These are phyloP conservation scores for Anolis apletophallus DNA, from an alignment of 2,797 vertebrate species.

Conservation along the genomic window DNA sequence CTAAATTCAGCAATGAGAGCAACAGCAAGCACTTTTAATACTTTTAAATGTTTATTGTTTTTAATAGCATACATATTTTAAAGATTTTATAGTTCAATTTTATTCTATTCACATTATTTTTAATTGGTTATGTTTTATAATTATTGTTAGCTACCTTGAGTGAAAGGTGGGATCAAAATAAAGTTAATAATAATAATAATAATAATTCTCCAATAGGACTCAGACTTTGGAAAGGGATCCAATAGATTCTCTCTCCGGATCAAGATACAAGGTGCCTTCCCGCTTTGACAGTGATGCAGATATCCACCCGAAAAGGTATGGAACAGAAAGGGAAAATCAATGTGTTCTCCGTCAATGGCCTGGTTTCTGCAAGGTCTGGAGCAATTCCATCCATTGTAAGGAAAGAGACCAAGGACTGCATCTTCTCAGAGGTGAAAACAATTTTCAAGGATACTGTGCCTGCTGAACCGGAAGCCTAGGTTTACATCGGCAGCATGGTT, in stretches of 20 bases:
- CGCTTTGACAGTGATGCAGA: not conserved
- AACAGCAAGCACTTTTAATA: too few species aligned
- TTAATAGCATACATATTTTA: too few species aligned
- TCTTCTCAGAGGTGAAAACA: not conserved
- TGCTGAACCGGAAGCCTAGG: not conserved
- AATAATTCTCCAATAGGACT: conserved; percentile 37
- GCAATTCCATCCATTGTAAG: not conserved
- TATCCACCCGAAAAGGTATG: conserved; percentile 50
- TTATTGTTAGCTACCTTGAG: too few species aligned
- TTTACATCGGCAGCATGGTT: not conserved
- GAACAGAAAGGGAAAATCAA: not conserved
- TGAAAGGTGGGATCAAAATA: too few species aligned
- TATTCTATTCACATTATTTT: too few species aligned
- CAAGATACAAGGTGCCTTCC: not conserved
- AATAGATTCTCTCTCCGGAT: not conserved
- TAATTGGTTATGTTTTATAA: too few species aligned
- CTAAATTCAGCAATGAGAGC: too few species aligned
- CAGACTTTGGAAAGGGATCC: not conserved
- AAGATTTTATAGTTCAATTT: too few species aligned
- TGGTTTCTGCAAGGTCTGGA: not conserved
- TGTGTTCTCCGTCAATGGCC: too few species aligned
- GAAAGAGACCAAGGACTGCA: not conserved
- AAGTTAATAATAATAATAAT: too few species aligned
- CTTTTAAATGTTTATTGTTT: too few species aligned
- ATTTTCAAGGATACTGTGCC: not conserved